Base-by-base conservation (phyloP, 2,888 invertebrate genomes). In the Melanostoma mellinum region DNA sequence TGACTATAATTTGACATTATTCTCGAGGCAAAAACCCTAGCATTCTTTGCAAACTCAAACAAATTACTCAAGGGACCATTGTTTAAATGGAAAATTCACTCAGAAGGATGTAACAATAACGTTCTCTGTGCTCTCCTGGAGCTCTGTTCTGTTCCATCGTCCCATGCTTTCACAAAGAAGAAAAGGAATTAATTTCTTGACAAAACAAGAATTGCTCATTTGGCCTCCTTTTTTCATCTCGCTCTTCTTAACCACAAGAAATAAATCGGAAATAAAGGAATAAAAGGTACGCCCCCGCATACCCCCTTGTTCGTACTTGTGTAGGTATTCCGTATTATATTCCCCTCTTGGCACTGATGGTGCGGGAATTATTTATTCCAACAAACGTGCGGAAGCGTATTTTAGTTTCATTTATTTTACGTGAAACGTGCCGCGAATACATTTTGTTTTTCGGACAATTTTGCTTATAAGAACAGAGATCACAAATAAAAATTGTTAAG, bases 1-100 rank as follows among this genome's bases (percentile, higher is more conserved):
- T 78, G 78, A 78, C 73, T 68, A 69, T 84, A 78, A 84, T 84
- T 73, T 84, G 82, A 84, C 60, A 84, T 84, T 78, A 74, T 73
- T 42, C 52, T 65, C 55, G 32, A 69, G 30, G 65, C 58, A 74
- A 67, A 67, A 20, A 63, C 20, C 67, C 48, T 58, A 63, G 30
- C 78, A 68, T 63, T 73, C 67, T 20, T 35, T 72, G 60, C 73
- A 65, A 56, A 74, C 73, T 40, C 74, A 77, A 81, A 76, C 44
- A 61, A 58, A 82, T 69, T 53, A 73, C 82, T 55, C 78, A 35
- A 55, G 82, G 74, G 78, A 78, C 58, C 52, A 46, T 74, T 65
- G 69, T 58, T 69, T 72, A 61, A 82, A 82, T 77, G 61, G 72
- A 72, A 77, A 73, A 81, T 60, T 75, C 80, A 75, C 75, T 60